phyloP scores from a whole-genome alignment of 2,113 vertebrate species.

The Proterorhinus semilunaris region DNA sequence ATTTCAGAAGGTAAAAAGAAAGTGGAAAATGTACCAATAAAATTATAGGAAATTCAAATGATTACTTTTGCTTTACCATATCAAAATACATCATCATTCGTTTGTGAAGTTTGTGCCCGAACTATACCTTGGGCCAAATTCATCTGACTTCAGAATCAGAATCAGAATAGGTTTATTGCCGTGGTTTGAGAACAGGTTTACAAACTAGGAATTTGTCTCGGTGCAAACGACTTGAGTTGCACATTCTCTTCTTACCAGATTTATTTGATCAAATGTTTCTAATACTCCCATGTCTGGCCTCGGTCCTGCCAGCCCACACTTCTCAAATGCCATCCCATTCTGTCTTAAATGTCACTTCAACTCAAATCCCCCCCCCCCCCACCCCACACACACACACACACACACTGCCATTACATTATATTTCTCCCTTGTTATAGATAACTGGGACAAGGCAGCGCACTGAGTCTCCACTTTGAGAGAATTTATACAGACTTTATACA shows the following conservation, averaged over 20 bases:
- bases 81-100: too few species aligned
- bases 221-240: neutral
- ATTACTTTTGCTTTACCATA: too few species aligned
- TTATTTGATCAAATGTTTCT: constrained; percentile 20
- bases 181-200: too few species aligned
- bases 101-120: too few species aligned
- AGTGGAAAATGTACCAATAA: neutral
- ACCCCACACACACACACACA: constrained; percentile 29
- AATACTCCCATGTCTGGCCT: constrained; percentile 33
- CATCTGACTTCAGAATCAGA: neutral
- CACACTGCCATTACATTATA: constrained; percentile 13
- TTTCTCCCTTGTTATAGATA: constrained; percentile 9
- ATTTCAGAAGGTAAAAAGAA: neutral
- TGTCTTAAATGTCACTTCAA: constrained; percentile 65
- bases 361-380: constrained; percentile 34
- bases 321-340: constrained; percentile 63
- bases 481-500: neutral
- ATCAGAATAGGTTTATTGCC: too few species aligned
- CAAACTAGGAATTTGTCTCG: too few species aligned
- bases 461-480: neutral
- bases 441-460: neutral
- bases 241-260: neutral
- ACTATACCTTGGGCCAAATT: neutral
- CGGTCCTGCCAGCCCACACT: constrained; percentile 28
- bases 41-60: too few species aligned